These are phyloP conservation scores for Lepidurus packardi DNA, from an alignment of 1,140 invertebrate species.

Conservation along the genomic window DNA sequence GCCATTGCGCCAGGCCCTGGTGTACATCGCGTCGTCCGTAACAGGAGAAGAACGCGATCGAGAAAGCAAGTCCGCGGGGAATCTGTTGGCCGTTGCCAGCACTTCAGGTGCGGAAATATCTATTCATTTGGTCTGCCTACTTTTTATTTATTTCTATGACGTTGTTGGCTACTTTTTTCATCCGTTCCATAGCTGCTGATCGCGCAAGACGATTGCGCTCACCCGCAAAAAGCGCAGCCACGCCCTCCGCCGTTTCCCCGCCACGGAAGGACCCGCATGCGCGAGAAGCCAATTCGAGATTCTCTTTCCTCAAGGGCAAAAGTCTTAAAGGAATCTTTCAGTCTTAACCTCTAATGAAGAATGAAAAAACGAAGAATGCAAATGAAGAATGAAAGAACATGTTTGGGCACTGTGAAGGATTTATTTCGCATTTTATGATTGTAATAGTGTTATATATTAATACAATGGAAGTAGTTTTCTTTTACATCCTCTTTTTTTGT, in stretches of 20 bases:
- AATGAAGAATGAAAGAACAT: background rate
- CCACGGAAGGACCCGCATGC: conserved; percentile 4
- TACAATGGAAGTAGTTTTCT: background rate
- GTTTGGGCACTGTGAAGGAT: background rate
- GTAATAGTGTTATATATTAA: background rate
- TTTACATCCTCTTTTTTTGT: background rate
- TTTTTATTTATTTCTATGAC: background rate
- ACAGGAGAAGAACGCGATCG: conserved; percentile 21
- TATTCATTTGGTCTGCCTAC: background rate
- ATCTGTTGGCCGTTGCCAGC: conserved; percentile 26
- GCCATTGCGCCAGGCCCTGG: conserved; percentile 28
- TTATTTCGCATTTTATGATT: background rate
- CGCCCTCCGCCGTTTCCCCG: background rate
- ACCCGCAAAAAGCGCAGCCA: conserved; percentile 22
- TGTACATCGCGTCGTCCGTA: background rate
- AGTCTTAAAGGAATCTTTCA: conserved; percentile 36
- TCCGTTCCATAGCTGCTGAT: background rate
- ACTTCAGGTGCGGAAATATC: background rate
- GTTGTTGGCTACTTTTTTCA: background rate
- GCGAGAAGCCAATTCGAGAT: conserved; percentile 32
- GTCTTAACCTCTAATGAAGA: background rate
- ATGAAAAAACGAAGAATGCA: too few species aligned
- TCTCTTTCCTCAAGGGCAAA: conserved; percentile 36
- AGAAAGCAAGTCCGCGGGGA: conserved; percentile 26
- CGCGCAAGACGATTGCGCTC: conserved; percentile 31